Evolutionary conservation across 30 jellyfish, hydroid and myxozoan species (phyloP).

Genomic region (Hydractinia symbiolongicarpus): DNA sequence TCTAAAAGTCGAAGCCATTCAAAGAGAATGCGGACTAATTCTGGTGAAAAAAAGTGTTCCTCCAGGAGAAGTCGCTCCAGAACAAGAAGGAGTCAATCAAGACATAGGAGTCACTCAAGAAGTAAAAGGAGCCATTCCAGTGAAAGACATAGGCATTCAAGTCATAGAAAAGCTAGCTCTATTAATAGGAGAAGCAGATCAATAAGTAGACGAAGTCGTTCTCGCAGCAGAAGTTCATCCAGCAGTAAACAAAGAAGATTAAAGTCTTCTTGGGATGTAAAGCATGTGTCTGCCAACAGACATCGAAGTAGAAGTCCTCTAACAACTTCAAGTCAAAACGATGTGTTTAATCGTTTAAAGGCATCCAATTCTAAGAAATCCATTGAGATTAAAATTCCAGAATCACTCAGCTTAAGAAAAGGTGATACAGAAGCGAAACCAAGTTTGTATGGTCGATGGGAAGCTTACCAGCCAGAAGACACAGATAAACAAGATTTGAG

Average conservation of each 20-base stretch:
- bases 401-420: background rate
- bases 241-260: slow-evolving; percentile 1
- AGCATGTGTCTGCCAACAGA: background rate
- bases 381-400: slow-evolving; percentile 26
- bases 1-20: background rate
- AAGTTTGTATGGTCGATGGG: slow-evolving; percentile 37
- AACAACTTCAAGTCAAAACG: background rate
- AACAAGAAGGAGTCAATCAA: slow-evolving; percentile 11
- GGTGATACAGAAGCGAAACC: slow-evolving; percentile 7
- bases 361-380: slow-evolving; percentile 20
- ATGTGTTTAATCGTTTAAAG: background rate
- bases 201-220: slow-evolving; percentile 1
- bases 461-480: slow-evolving; percentile 25
- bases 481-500: background rate
- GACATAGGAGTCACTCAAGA: slow-evolving; percentile 20
- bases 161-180: slow-evolving; percentile 12
- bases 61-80: slow-evolving; percentile 12
- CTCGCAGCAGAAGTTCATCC: background rate
- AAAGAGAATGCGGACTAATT: background rate
- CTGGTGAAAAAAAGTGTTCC: background rate
- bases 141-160: background rate
- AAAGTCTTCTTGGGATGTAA: slow-evolving; percentile 2
- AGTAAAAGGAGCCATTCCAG: background rate
- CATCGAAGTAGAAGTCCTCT: background rate
- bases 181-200: slow-evolving; percentile 12